Conservation (phyloP, 2,888 invertebrate species). For the Drosophila fulvimacula region DNA sequence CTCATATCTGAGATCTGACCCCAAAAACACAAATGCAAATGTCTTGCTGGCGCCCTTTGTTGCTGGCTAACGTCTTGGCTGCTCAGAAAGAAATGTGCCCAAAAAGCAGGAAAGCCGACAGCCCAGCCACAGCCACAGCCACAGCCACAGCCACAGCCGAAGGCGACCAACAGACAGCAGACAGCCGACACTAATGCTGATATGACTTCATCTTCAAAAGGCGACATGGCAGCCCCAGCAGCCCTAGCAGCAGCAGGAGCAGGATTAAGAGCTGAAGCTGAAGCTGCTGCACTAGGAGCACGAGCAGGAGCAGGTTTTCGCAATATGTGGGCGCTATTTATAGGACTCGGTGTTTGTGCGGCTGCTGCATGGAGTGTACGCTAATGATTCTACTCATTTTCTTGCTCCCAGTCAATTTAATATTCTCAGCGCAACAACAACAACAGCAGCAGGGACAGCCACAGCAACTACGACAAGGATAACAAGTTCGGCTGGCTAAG, state of each 20-base stretch:
- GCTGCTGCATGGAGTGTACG: slow-evolving; percentile 50
- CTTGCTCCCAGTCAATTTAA: slow-evolving; percentile 78
- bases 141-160: slow-evolving; percentile 50
- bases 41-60: slow-evolving; percentile 12
- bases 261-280: slow-evolving; percentile 23
- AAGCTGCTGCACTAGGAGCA: slow-evolving; percentile 22
- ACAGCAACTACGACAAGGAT: slow-evolving; percentile 40
- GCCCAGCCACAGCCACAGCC: slow-evolving; percentile 28
- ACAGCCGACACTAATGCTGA: slow-evolving; percentile 75
- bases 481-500: slow-evolving; percentile 49
- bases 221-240: slow-evolving; percentile 58
- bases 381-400: slow-evolving; percentile 80
- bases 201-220: slow-evolving; percentile 78
- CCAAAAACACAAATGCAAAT: slow-evolving; percentile 55
- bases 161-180: slow-evolving; percentile 50
- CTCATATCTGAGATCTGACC: slow-evolving; percentile 62
- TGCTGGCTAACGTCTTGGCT: slow-evolving; percentile 31
- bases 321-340: slow-evolving; percentile 67
- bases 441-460: slow-evolving; percentile 17
- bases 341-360: slow-evolving; percentile 17
- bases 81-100: slow-evolving; percentile 57
- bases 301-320: slow-evolving; percentile 49
- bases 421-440: slow-evolving; percentile 57
- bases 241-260: slow-evolving; percentile 25
- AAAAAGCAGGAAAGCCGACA: slow-evolving; percentile 29